Percentiles rank a stretch among this genome's conserved stretches.
Evolutionary conservation across 2,113 vertebrate genomes (phyloP).

Genomic region (Neodon shergylaensis): DNA sequence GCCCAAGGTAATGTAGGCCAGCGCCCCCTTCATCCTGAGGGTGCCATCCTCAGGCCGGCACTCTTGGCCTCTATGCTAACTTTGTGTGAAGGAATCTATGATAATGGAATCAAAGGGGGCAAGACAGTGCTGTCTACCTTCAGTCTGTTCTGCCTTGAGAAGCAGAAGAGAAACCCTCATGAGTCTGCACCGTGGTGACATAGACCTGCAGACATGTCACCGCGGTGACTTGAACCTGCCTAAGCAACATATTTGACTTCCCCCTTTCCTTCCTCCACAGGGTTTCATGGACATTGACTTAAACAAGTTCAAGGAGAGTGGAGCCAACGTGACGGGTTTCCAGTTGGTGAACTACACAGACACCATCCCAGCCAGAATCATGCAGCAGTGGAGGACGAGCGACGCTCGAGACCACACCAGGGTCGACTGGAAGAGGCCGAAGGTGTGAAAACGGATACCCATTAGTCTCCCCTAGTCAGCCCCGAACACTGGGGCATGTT

Average conservation of each 20-base stretch:
- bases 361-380: conserved; percentile 89
- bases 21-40: not conserved
- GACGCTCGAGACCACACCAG: conserved; percentile 95
- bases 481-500: not conserved
- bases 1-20: not conserved
- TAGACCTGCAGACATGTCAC: not conserved
- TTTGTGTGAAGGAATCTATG: not conserved
- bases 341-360: conserved; percentile 97
- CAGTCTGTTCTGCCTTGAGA: not conserved
- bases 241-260: not conserved
- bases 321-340: conserved; percentile 97
- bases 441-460: conserved; percentile 84
- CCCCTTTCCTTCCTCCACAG: conserved; percentile 80
- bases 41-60: not conserved
- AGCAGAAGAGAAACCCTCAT: not conserved
- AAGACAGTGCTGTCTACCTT: not conserved
- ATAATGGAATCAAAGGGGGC: not conserved
- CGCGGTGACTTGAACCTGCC: not conserved
- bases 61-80: not conserved
- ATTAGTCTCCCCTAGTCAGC: too few relatives aligned
- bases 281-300: conserved; percentile 98
- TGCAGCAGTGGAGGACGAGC: conserved; percentile 96
- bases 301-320: conserved; percentile 95
- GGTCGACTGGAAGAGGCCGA: conserved; percentile 93
- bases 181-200: not conserved